phyloP scores from a whole-genome alignment of 2,113 vertebrate species.

The Litocranius walleri region DNA sequence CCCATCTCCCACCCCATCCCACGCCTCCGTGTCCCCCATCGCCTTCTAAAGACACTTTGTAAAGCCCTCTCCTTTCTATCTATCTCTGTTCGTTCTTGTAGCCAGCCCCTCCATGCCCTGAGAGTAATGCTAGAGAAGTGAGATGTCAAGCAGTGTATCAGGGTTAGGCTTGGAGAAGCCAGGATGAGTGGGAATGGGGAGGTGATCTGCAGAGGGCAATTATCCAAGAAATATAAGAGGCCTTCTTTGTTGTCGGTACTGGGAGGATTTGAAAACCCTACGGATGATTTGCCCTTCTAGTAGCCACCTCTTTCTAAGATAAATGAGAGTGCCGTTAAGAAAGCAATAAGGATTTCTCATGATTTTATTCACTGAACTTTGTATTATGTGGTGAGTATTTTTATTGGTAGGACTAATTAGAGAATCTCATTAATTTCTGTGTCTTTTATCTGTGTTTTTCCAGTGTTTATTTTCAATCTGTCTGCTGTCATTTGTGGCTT shows the following conservation, averaged over 20 bases:
- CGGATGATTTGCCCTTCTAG: not conserved
- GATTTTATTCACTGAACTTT: not conserved
- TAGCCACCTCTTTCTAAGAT: not conserved
- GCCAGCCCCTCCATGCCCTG: not conserved
- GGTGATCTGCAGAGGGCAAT: not conserved
- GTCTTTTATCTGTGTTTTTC: not conserved
- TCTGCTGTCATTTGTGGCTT: not conserved
- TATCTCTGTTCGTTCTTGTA: not conserved
- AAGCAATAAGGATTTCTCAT: not conserved
- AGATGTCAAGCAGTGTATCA: not conserved
- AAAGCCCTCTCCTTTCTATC: not conserved
- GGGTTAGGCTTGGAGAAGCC: not conserved
- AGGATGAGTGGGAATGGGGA: not conserved
- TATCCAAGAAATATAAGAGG: not conserved
- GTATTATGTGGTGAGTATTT: not conserved
- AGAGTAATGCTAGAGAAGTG: not conserved
- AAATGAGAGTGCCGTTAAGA: not conserved
- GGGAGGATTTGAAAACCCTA: not conserved
- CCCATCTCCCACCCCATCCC: not conserved
- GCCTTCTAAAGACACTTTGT: not conserved
- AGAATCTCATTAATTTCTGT: not conserved
- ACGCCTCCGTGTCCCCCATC: not conserved
- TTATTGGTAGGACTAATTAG: not conserved
- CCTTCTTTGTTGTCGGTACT: not conserved
- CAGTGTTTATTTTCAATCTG: not conserved